A percentile compares a stretch with the other conserved stretches of the same genome.
Conservation (phyloP, 2,888 invertebrate genomes). For the Diarsia brunnea region DNA sequence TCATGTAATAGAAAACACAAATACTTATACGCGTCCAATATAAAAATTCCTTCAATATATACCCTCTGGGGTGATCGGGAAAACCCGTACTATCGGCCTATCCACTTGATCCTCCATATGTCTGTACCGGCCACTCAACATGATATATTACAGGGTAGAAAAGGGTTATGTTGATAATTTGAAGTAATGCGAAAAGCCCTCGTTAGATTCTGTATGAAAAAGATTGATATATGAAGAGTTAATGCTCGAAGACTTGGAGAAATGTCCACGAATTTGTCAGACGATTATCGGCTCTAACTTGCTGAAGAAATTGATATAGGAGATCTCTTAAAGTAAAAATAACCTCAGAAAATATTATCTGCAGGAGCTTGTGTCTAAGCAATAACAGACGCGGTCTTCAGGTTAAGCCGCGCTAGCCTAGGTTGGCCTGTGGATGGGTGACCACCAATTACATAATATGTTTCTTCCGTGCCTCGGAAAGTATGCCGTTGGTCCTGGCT, state of each 20-base stretch:
- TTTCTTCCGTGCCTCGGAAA: no score
- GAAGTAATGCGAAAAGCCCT: conserved; percentile 57
- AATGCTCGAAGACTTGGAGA: conserved; percentile 37
- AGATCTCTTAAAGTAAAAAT: conserved; percentile 10
- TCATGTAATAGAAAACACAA: conserved; percentile 46
- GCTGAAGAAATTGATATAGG: conserved; percentile 8
- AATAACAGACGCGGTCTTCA: no score
- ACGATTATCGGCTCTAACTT: conserved; percentile 30
- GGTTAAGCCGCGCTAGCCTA: no score
- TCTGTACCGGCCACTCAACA: conserved; percentile 34
- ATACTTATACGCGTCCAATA: conserved; percentile 64
- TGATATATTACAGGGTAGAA: conserved; percentile 64
- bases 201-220: conserved; percentile 57
- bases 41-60: conserved; percentile 65
- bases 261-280: conserved; percentile 40
- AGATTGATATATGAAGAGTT: conserved; percentile 59
- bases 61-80: conserved; percentile 65
- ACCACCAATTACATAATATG: no score
- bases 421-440: no score
- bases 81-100: conserved; percentile 60
- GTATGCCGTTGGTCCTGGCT: no score
- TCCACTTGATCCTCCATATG: conserved; percentile 55
- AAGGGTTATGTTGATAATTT: conserved; percentile 67
- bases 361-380: no score
- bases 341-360: background rate